These are phyloP conservation scores for Spisula subtruncata DNA, from an alignment of 2,888 invertebrate species.

Conservation along the genomic window DNA sequence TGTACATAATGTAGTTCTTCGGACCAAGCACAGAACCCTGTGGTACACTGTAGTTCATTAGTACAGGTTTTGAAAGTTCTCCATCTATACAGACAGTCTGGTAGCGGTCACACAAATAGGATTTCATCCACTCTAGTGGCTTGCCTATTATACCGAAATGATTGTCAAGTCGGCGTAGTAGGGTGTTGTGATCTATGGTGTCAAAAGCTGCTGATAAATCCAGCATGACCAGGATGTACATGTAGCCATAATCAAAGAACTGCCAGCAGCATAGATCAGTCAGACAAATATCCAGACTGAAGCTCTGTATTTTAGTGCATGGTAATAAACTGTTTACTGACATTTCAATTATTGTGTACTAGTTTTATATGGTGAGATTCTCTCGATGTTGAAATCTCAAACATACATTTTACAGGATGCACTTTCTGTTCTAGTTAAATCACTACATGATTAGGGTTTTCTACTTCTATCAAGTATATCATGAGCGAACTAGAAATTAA, in stretches of 20 bases:
- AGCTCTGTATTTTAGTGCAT: conserved; percentile 6
- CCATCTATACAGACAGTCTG: no score
- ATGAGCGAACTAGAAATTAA: background rate
- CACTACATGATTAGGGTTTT: background rate
- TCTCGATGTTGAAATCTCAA: background rate
- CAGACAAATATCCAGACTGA: background rate
- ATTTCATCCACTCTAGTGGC: no score
- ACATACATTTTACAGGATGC: background rate
- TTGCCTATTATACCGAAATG: no score
- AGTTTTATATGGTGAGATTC: background rate
- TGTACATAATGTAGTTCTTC: no score
- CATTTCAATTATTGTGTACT: background rate
- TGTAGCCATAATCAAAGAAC: background rate
- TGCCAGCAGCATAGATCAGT: background rate
- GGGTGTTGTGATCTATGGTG: no score
- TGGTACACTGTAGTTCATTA: no score
- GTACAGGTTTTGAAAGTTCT: no score
- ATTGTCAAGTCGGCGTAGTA: no score
- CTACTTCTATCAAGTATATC: background rate
- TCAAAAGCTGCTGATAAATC: no score
- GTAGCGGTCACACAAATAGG: no score
- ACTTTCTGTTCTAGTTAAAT: background rate
- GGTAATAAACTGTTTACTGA: background rate
- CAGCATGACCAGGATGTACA: no score
- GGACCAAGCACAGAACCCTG: no score